These are phyloP conservation scores for Pithys albifrons DNA, from an alignment of 2,113 vertebrate genomes.

Conservation along the genomic window DNA sequence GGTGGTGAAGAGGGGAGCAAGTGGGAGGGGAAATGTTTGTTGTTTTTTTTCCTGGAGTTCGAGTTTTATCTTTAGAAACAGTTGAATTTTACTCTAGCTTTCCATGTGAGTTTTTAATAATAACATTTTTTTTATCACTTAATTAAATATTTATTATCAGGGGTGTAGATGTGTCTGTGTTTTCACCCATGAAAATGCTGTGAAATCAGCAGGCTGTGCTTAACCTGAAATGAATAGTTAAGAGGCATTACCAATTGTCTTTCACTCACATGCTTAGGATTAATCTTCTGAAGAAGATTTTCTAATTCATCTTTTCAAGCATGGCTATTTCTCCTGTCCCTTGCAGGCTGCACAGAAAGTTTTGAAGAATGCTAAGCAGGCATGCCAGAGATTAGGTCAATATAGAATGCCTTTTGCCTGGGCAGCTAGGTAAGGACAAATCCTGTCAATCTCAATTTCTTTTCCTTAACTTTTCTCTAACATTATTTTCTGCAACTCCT, in stretches of 20 bases:
- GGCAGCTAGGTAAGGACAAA: slow-evolving; percentile 88
- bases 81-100: not conserved
- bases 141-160: not conserved
- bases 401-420: slow-evolving; percentile 98
- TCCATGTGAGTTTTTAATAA: not conserved
- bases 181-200: not conserved
- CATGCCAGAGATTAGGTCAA: slow-evolving; percentile 91
- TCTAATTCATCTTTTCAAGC: not conserved
- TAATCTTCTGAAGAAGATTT: not conserved
- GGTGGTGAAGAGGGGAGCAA: not conserved
- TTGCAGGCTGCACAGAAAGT: slow-evolving; percentile 95
- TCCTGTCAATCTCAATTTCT: not conserved
- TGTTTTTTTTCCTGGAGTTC: not conserved
- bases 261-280: not conserved
- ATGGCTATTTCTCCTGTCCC: not conserved
- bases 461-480: not conserved
- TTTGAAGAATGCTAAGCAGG: slow-evolving; percentile 95
- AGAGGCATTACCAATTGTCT: not conserved
- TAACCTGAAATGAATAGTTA: not conserved
- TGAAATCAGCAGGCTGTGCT: not conserved
- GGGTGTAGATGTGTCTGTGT: not conserved
- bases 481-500: not conserved
- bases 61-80: not conserved
- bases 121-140: not conserved
- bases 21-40: not conserved